Evolutionary conservation across 2,888 invertebrate genomes (phyloP).

Genomic region (Unio delphinus): DNA sequence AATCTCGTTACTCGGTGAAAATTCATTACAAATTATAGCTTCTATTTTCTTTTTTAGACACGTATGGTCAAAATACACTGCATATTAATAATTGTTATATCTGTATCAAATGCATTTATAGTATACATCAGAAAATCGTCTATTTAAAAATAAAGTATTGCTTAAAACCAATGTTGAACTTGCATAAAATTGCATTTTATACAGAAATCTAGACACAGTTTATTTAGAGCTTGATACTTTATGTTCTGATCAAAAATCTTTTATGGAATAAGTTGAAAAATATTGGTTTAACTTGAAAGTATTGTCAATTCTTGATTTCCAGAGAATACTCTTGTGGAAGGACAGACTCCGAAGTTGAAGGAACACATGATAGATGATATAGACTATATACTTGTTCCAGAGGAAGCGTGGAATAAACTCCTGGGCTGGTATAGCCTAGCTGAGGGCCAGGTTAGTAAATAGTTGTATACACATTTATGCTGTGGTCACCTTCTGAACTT

Average conservation of each 20-base stretch:
- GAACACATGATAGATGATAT: conserved; percentile 72
- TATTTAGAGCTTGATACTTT: neutral
- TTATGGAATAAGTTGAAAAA: neutral
- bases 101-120: no score
- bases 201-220: no score
- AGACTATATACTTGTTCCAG: conserved; percentile 73
- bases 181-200: no score
- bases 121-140: no score
- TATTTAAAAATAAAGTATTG: no score
- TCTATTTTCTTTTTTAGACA: no score
- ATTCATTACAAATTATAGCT: no score
- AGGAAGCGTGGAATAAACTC: conserved; percentile 73
- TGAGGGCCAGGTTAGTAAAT: conserved; percentile 62
- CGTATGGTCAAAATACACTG: no score
- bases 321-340: conserved; percentile 14
- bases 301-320: neutral
- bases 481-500: neutral
- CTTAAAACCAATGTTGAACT: no score
- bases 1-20: no score
- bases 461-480: neutral
- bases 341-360: conserved; percentile 57
- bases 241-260: neutral
- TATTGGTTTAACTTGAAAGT: neutral
- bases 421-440: conserved; percentile 65
- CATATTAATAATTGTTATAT: no score